phyloP scores from a whole-genome alignment of 2,888 invertebrate species.

The Mimumesa dahlbomi region DNA sequence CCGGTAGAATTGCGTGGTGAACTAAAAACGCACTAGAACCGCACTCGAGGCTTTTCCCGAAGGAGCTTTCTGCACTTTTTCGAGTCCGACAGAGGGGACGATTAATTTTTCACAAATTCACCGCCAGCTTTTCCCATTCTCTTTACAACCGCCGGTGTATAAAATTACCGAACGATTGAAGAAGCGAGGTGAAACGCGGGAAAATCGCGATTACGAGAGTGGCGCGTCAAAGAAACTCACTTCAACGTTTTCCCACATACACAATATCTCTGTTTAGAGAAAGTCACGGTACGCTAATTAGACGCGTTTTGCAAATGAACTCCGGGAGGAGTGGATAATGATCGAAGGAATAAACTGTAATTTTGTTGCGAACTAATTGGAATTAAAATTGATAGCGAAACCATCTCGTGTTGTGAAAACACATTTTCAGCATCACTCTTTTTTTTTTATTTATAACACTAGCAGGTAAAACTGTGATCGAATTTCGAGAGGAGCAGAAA shows the following conservation, averaged over 20 bases:
- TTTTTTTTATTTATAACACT: too few species aligned
- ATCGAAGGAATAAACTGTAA: constrained; percentile 25
- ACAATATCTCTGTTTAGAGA: not conserved
- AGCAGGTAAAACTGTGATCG: too few species aligned
- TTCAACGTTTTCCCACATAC: not conserved
- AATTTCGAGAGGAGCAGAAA: constrained; percentile 34
- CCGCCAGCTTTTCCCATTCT: not conserved
- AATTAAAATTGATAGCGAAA: not conserved
- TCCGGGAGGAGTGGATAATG: not conserved
- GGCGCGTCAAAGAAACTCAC: too few species aligned
- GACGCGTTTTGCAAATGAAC: not conserved
- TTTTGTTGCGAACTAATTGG: constrained; percentile 24
- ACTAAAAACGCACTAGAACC: constrained; percentile 25
- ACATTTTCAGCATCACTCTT: not conserved
- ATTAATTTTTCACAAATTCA: constrained; percentile 3
- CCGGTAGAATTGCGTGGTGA: constrained; percentile 34
- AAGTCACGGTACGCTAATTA: constrained; percentile 5
- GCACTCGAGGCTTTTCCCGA: not conserved
- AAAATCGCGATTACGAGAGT: not conserved
- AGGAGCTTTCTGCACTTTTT: not conserved
- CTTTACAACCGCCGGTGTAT: not conserved
- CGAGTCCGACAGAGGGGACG: not conserved
- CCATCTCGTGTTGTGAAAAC: too few species aligned
- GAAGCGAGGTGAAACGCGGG: too few species aligned
- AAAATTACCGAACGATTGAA: too few species aligned